Percentiles rank a stretch among this genome's conserved stretches.
phyloP scores from a whole-genome alignment of 2,113 vertebrate genomes.

The Bettongia penicillata region DNA sequence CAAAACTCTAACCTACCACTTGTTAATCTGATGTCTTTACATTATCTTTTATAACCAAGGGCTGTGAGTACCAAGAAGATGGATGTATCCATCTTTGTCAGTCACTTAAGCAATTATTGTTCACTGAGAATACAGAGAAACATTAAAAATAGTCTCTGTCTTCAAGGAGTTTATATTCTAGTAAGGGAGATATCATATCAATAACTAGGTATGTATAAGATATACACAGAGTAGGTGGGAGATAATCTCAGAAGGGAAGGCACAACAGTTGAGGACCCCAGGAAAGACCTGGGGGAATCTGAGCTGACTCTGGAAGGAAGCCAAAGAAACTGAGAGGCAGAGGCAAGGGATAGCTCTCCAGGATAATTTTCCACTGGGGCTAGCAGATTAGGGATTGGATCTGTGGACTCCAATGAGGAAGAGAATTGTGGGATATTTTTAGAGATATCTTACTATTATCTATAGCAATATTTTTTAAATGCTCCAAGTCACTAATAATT shows the following conservation, averaged over 20 bases:
- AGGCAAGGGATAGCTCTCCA: background rate
- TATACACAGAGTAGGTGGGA: background rate
- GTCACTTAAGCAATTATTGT: no score
- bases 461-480: no score
- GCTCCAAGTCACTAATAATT: no score
- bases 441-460: no score
- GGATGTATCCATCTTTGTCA: no score
- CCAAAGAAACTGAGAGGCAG: background rate
- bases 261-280: background rate
- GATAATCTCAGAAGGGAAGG: background rate
- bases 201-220: background rate
- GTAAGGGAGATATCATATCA: background rate
- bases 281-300: background rate
- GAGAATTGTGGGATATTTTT: no score
- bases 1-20: background rate
- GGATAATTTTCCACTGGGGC: background rate
- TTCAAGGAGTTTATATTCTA: background rate
- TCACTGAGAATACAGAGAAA: background rate
- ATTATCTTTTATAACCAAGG: background rate
- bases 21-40: background rate
- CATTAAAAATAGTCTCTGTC: background rate
- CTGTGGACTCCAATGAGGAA: no score
- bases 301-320: background rate
- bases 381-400: background rate
- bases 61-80: no score